Percentiles rank a stretch among this genome's conserved stretches.
Conservation (phyloP, 2,888 invertebrate genomes). For the Volucella zonaria region DNA sequence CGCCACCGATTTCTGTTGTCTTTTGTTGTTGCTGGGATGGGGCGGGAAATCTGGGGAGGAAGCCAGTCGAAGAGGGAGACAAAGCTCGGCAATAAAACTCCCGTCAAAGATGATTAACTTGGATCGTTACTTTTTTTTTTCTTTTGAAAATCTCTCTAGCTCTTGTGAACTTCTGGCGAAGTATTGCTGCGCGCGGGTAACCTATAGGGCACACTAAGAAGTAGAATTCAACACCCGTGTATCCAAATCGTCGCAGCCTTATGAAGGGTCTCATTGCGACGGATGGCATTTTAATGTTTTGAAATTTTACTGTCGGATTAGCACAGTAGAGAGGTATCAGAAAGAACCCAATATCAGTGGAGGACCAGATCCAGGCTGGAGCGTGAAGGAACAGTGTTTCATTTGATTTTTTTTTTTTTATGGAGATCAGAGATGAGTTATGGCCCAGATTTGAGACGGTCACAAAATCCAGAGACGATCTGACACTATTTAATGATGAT, state of each 20-base stretch:
- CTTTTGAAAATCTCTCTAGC: conserved; percentile 4
- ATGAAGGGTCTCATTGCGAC: conserved; percentile 62
- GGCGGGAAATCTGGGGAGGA: not conserved
- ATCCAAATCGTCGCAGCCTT: conserved; percentile 56
- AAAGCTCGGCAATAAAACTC: conserved; percentile 66
- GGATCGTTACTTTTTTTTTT: conserved; percentile 61
- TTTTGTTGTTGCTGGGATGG: not conserved
- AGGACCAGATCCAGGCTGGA: conserved; percentile 19
- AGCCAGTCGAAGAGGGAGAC: conserved; percentile 13
- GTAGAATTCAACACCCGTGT: conserved; percentile 66
- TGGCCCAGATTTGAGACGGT: conserved; percentile 65
- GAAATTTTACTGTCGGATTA: conserved; percentile 73
- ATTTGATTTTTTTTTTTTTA: conserved; percentile 26
- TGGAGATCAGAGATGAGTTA: conserved; percentile 66
- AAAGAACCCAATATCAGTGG: not conserved
- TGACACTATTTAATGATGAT: conserved; percentile 45
- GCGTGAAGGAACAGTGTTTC: conserved; percentile 36
- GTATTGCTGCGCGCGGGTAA: conserved; percentile 14
- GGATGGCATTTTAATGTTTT: conserved; percentile 72
- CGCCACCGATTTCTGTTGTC: conserved; percentile 6
- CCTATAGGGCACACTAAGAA: conserved; percentile 8
- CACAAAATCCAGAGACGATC: conserved; percentile 17
- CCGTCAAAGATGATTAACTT: conserved; percentile 72
- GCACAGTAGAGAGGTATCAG: conserved; percentile 23
- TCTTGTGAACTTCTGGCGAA: conserved; percentile 14